Conservation (phyloP, 2,888 invertebrate genomes). For the Sarcophaga caerulescens region DNA sequence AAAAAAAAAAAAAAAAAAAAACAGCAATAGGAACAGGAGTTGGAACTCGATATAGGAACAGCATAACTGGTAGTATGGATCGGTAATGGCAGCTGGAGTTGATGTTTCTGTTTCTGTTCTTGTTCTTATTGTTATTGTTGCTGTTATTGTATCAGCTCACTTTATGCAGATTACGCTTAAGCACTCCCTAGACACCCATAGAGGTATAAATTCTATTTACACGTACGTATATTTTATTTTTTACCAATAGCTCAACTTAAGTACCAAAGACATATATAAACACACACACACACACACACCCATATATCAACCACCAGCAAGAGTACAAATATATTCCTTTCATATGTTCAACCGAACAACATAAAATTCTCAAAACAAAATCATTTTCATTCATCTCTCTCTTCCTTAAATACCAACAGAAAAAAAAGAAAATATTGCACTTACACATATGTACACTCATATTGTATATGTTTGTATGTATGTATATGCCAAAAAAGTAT, state of each 20-base stretch:
- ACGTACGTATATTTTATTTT: conserved; percentile 79
- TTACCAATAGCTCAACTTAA: conserved; percentile 70
- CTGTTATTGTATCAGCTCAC: conserved; percentile 63
- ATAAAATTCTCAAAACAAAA: conserved; percentile 61
- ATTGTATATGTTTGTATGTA: background rate
- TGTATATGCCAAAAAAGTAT: background rate
- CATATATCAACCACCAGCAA: conserved; percentile 40
- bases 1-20: background rate
- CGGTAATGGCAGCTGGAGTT: conserved; percentile 39
- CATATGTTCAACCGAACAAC: conserved; percentile 46
- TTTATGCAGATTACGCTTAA: conserved; percentile 79
- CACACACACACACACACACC: conserved; percentile 32
- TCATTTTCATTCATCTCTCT: conserved; percentile 48
- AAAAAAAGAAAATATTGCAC: conserved; percentile 17
- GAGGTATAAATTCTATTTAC: conserved; percentile 80
- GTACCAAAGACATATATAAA: conserved; percentile 59
- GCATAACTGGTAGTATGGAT: conserved; percentile 5
- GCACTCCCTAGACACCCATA: conserved; percentile 79
- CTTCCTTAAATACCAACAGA: conserved; percentile 43
- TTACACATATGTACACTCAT: conserved; percentile 17
- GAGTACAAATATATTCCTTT: conserved; percentile 25
- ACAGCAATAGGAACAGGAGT: conserved; percentile 47
- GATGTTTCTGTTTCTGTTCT: background rate
- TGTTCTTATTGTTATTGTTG: background rate
- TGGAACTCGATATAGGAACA: conserved; percentile 37